A percentile compares a stretch with the other conserved stretches of the same genome.
Conservation (phyloP, 23 tunicate genomes). For the Halocynthia roretzi region DNA sequence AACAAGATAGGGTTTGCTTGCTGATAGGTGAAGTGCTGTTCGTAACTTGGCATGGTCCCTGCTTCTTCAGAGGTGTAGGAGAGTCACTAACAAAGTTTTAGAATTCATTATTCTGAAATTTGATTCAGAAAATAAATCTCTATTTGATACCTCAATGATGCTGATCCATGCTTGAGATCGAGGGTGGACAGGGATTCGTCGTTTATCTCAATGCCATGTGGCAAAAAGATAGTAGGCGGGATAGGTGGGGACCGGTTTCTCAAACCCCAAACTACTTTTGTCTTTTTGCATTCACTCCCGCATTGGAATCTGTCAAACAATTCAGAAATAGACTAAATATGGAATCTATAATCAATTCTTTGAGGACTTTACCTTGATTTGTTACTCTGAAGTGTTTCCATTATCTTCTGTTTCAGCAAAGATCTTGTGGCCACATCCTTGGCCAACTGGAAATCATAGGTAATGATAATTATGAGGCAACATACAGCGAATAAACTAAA, state of each 20-base stretch:
- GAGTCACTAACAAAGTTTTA: constrained; percentile 37
- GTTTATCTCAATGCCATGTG: constrained; percentile 40
- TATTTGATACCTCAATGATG: constrained; percentile 23
- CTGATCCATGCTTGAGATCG: constrained; percentile 83
- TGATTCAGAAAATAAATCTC: neutral
- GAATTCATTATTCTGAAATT: neutral
- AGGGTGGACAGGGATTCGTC: constrained; percentile 60
- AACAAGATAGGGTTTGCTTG: neutral
- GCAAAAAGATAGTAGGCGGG: constrained; percentile 63
- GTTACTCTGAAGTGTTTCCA: constrained; percentile 72
- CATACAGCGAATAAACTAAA: neutral
- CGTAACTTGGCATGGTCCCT: constrained; percentile 46
- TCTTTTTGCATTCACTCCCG: constrained; percentile 67
- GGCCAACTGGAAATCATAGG: constrained; percentile 40
- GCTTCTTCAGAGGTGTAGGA: constrained; percentile 70
- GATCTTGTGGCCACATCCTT: constrained; percentile 80
- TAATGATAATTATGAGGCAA: neutral
- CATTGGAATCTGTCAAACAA: constrained; percentile 64
- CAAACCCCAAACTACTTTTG: constrained; percentile 65
- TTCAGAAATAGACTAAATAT: neutral
- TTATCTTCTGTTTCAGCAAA: constrained; percentile 58
- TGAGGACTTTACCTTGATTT: constrained; percentile 32
- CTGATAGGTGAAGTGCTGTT: constrained; percentile 12
- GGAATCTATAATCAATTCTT: neutral
- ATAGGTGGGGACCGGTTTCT: constrained; percentile 79